Percentiles rank a stretch among this genome's conserved stretches.
These are phyloP conservation scores for Tanytarsus gracilentus DNA, from an alignment of 2,888 invertebrate genomes.

Conservation along the genomic window DNA sequence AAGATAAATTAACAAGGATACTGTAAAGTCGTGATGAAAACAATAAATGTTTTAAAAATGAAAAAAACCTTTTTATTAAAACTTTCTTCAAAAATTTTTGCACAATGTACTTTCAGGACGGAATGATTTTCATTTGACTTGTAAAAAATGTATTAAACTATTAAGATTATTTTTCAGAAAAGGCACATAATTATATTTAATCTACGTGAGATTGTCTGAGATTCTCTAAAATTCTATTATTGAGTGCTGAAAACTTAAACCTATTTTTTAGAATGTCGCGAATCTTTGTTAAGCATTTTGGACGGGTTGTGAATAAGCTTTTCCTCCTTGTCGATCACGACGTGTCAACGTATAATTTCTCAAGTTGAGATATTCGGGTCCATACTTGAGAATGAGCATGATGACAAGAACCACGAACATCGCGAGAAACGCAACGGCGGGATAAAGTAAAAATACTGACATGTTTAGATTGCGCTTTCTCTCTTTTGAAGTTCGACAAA, in stretches of 20 bases:
- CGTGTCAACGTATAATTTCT: conserved; percentile 5
- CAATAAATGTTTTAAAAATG: conserved; percentile 27
- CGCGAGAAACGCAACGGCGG: conserved; percentile 62
- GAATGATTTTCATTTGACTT: not conserved
- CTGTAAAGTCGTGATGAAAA: conserved; percentile 26
- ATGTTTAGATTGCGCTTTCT: conserved; percentile 72
- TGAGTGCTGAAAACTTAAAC: not conserved
- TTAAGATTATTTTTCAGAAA: not conserved
- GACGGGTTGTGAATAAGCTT: conserved; percentile 19
- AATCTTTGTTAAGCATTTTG: not conserved
- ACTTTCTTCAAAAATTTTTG: conserved; percentile 1
- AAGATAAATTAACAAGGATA: not conserved
- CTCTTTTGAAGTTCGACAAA: conserved; percentile 61
- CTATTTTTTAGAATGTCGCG: not conserved
- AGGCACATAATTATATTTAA: not conserved
- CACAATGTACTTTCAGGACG: conserved; percentile 1
- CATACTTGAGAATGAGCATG: conserved; percentile 64
- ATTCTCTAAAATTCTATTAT: not conserved
- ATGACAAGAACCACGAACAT: conserved; percentile 67
- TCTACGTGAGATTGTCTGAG: conserved; percentile 3
- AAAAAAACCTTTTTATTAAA: not conserved
- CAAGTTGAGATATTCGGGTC: conserved; percentile 44
- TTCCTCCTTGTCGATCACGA: not conserved
- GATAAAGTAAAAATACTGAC: conserved; percentile 68
- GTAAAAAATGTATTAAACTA: not conserved